Conservation (phyloP, 2,113 vertebrate species). For the Orientallactaga bullata region DNA sequence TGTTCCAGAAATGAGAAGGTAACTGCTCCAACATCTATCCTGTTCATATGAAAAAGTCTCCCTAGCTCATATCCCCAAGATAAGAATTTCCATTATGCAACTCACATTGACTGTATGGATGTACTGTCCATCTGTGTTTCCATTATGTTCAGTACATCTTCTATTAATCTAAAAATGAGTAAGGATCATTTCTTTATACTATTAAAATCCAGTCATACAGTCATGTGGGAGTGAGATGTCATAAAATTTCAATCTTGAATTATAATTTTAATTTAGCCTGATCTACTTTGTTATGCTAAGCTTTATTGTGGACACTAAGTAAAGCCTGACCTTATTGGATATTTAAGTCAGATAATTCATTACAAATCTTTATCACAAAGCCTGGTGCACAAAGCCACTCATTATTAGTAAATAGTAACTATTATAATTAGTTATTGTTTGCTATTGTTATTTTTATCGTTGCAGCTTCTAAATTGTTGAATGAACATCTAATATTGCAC, state of each 20-base stretch:
- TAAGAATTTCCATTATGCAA: not conserved
- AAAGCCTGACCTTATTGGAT: not conserved
- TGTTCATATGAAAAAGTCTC: not conserved
- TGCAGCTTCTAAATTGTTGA: too few species aligned
- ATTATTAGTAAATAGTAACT: not conserved
- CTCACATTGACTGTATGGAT: not conserved
- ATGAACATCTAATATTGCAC: not conserved
- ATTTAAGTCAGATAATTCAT: conserved; percentile 9
- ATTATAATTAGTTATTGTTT: too few species aligned
- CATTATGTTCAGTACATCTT: not conserved
- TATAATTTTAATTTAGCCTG: not conserved
- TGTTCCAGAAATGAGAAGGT: too few species aligned
- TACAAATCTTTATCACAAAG: not conserved
- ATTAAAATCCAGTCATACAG: not conserved
- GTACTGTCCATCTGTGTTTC: not conserved
- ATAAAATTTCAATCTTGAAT: not conserved
- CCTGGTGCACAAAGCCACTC: not conserved
- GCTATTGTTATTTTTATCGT: too few species aligned
- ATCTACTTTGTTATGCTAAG: not conserved
- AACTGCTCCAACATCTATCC: not conserved
- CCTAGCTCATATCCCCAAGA: not conserved
- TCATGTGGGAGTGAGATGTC: too few species aligned
- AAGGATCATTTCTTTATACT: not conserved
- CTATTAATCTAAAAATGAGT: not conserved
- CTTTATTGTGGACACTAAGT: not conserved